Conservation (phyloP, 1,140 invertebrate genomes). For the Trichonephila inaurata region DNA sequence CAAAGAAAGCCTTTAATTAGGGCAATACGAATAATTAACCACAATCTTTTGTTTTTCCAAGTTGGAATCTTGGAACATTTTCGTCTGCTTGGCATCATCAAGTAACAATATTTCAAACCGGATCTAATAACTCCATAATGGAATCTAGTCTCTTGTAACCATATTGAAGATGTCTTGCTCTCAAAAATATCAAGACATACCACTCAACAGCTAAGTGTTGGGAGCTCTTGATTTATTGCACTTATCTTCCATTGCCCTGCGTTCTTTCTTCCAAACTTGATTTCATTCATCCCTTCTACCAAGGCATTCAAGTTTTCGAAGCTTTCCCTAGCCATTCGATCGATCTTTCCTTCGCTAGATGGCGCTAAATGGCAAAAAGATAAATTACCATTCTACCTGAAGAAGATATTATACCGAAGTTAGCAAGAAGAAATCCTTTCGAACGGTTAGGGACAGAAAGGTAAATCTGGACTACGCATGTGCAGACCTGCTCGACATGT, state of each 20-base stretch:
- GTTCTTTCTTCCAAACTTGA: conserved; percentile 1
- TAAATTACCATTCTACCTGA: conserved; percentile 65
- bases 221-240: conserved; percentile 3
- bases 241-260: not conserved
- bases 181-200: not conserved
- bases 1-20: too few species aligned
- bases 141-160: not conserved
- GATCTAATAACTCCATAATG: not conserved
- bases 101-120: too few species aligned
- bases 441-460: conserved; percentile 34
- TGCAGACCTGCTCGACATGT: conserved; percentile 55
- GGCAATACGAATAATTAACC: too few species aligned
- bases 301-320: not conserved
- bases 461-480: conserved; percentile 63
- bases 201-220: conserved; percentile 5
- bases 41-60: too few species aligned
- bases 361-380: conserved; percentile 66
- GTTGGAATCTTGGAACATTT: too few species aligned
- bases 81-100: too few species aligned
- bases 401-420: conserved; percentile 65
- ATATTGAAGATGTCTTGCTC: not conserved
- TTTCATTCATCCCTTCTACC: conserved; percentile 17
- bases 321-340: conserved; percentile 11
- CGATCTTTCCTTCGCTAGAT: conserved; percentile 59
- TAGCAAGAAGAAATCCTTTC: conserved; percentile 38